phyloP scores from a whole-genome alignment of 1,140 invertebrate genomes.

The Ceratosolen fusciceps region DNA sequence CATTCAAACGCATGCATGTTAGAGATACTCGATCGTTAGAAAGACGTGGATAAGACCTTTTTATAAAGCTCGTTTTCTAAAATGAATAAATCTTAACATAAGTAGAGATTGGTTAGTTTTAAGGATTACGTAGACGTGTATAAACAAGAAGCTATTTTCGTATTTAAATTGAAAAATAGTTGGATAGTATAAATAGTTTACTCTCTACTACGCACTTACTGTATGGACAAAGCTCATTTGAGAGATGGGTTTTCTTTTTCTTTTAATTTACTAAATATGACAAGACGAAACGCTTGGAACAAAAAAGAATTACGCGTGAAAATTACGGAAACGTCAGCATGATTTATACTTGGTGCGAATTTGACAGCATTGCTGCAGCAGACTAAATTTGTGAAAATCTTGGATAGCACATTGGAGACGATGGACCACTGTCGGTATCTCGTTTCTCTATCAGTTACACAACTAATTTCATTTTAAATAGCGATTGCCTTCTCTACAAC shows the following conservation, averaged over 20 bases:
- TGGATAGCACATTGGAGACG: no score
- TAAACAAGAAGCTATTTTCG: no score
- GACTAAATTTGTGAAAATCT: not conserved
- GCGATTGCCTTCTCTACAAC: no score
- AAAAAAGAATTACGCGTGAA: not conserved
- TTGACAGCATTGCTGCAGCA: not conserved
- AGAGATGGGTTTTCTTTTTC: not conserved
- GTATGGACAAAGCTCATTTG: not conserved
- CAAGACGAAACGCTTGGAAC: not conserved
- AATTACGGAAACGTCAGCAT: no score
- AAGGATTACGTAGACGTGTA: not conserved
- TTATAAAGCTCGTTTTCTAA: not conserved
- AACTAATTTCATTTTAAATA: not conserved
- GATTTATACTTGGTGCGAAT: not conserved
- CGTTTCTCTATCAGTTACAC: not conserved
- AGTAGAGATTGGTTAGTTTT: not conserved
- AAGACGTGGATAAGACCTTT: no score
- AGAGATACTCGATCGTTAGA: no score
- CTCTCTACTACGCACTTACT: not conserved
- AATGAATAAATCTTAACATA: not conserved
- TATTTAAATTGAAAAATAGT: no score
- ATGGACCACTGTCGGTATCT: not conserved
- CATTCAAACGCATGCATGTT: not conserved
- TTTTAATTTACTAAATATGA: not conserved
- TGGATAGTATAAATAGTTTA: no score